Conservation (phyloP, 2,113 vertebrate genomes). For the Orthonyx spaldingii region DNA sequence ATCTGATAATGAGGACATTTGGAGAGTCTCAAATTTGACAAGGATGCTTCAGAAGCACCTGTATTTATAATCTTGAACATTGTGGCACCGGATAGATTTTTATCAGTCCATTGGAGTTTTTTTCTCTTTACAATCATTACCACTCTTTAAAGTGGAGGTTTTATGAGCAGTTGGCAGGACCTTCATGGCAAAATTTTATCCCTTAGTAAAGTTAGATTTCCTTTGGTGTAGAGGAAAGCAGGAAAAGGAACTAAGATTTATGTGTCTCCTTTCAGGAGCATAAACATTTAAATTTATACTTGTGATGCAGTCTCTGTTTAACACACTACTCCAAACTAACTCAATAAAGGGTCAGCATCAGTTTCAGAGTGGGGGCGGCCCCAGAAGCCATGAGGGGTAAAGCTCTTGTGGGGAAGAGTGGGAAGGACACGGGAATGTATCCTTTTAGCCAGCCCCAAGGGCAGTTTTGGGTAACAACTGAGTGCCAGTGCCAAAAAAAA, state of each 20-base stretch:
- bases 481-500: background rate
- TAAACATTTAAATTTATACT: background rate
- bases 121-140: background rate
- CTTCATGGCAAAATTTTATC: background rate
- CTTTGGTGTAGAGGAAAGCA: background rate
- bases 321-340: background rate
- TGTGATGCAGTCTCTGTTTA: background rate
- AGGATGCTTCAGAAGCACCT: background rate
- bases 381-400: background rate
- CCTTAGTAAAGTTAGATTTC: background rate
- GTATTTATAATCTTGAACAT: background rate
- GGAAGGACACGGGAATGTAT: accelerated
- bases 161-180: background rate
- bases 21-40: background rate
- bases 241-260: background rate
- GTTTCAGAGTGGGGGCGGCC: accelerated
- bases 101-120: background rate
- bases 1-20: background rate
- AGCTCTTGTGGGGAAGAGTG: background rate
- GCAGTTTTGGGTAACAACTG: background rate
- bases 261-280: background rate
- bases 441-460: background rate
- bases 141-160: background rate
- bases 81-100: background rate
- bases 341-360: background rate